phyloP scores from a whole-genome alignment of 1,140 invertebrate genomes.

The Zaprionus lachaisei region DNA sequence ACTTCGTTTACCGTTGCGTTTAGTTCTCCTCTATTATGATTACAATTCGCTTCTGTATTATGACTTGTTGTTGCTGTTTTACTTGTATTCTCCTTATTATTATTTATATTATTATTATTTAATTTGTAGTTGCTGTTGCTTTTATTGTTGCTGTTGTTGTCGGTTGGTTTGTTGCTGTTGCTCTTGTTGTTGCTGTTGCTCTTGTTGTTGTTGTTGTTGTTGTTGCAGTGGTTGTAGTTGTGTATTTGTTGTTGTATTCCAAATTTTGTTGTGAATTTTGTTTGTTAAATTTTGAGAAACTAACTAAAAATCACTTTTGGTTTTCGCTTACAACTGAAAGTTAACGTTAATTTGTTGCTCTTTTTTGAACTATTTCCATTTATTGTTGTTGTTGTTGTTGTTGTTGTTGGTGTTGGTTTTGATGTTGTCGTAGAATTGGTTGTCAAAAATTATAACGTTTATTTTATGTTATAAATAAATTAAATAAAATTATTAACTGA shows the following conservation, averaged over 20 bases:
- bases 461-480: slow-evolving; percentile 55
- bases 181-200: slow-evolving; percentile 59
- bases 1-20: slow-evolving; percentile 44
- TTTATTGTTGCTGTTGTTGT: slow-evolving; percentile 53
- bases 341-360: slow-evolving; percentile 70
- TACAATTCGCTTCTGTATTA: slow-evolving; percentile 48
- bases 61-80: slow-evolving; percentile 36
- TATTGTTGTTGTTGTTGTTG: slow-evolving; percentile 55
- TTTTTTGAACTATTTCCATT: slow-evolving; percentile 56
- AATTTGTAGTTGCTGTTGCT: slow-evolving; percentile 58
- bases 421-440: slow-evolving; percentile 64
- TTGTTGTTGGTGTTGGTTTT: slow-evolving; percentile 47
- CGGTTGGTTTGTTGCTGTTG: slow-evolving; percentile 55
- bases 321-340: slow-evolving; percentile 77
- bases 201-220: slow-evolving; percentile 56
- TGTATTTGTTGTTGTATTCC: slow-evolving; percentile 76
- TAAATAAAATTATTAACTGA: slow-evolving; percentile 65
- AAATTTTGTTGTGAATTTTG: slow-evolving; percentile 84
- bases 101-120: slow-evolving; percentile 51
- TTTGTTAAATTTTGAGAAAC: slow-evolving; percentile 85
- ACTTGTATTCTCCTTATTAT: slow-evolving; percentile 40
- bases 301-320: slow-evolving; percentile 84
- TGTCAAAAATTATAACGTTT: slow-evolving; percentile 51
- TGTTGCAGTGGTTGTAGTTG: slow-evolving; percentile 60
- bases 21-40: slow-evolving; percentile 44